A percentile compares a stretch with the other conserved stretches of the same genome.
Evolutionary conservation across 2,888 invertebrate species (phyloP).

Genomic region (Conops quadrifasciatus): DNA sequence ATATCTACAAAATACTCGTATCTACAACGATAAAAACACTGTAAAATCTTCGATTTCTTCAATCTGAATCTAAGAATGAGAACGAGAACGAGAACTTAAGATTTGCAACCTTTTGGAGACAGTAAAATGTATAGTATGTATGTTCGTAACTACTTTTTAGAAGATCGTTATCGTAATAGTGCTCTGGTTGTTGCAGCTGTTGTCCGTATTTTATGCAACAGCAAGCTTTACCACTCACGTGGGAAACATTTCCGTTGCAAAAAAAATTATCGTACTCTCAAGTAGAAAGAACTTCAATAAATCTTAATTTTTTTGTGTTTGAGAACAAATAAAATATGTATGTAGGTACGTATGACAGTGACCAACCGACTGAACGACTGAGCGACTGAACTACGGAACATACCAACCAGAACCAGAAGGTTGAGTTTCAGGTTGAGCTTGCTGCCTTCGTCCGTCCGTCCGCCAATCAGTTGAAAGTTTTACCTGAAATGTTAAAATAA

Average conservation of each 20-base stretch:
- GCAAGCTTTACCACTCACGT: background rate
- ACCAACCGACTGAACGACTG: background rate
- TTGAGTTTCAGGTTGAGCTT: no score
- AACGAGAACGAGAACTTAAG: background rate
- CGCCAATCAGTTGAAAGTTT: no score
- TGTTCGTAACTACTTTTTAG: slow-evolving; percentile 6
- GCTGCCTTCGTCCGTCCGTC: no score
- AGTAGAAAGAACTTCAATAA: slow-evolving; percentile 7
- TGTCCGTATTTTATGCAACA: background rate
- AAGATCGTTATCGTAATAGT: background rate
- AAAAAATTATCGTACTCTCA: background rate
- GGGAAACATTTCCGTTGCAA: slow-evolving; percentile 23
- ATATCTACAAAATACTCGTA: no score
- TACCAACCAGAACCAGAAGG: background rate
- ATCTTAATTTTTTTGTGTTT: slow-evolving; percentile 7
- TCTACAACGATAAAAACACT: no score
- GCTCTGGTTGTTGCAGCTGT: background rate
- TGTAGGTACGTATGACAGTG: background rate
- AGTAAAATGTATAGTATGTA: slow-evolving; percentile 7
- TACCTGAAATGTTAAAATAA: no score
- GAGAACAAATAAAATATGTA: background rate
- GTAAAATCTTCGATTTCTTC: no score
- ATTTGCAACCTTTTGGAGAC: slow-evolving; percentile 6
- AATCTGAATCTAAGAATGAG: no score
- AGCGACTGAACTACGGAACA: background rate